Percentiles rank a stretch among this genome's conserved stretches.
phyloP scores from a whole-genome alignment of 1,140 invertebrate species.

The Aphelenchoides besseyi region DNA sequence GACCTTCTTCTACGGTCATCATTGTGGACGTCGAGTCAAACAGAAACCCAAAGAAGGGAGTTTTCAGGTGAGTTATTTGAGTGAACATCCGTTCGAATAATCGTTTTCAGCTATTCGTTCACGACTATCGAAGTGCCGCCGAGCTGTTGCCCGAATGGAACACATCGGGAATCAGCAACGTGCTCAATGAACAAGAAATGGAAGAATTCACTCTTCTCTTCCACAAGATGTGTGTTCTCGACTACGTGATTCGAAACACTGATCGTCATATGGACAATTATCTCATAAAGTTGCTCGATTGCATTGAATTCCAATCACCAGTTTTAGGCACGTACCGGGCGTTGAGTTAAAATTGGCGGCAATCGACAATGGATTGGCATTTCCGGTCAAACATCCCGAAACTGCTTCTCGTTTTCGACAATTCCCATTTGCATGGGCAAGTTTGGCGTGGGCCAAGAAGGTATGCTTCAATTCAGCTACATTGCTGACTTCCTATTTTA shows the following conservation, averaged over 20 bases:
- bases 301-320: background rate
- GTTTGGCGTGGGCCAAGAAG: slow-evolving; percentile 42
- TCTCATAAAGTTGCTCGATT: slow-evolving; percentile 29
- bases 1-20: slow-evolving; percentile 48
- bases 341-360: slow-evolving; percentile 46
- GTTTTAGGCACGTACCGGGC: slow-evolving; percentile 43
- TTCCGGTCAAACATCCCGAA: slow-evolving; percentile 55
- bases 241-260: slow-evolving; percentile 56
- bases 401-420: slow-evolving; percentile 40
- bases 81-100: background rate
- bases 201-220: slow-evolving; percentile 40
- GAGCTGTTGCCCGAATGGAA: slow-evolving; percentile 48
- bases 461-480: slow-evolving; percentile 15
- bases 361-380: slow-evolving; percentile 57
- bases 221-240: slow-evolving; percentile 54
- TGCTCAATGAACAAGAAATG: slow-evolving; percentile 36
- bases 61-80: slow-evolving; percentile 37
- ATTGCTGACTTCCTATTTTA: slow-evolving; percentile 22
- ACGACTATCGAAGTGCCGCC: slow-evolving; percentile 43
- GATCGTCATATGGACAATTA: slow-evolving; percentile 54
- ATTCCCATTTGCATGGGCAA: slow-evolving; percentile 50
- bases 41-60: slow-evolving; percentile 52
- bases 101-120: slow-evolving; percentile 36
- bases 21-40: slow-evolving; percentile 35
- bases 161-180: slow-evolving; percentile 26